Base-by-base conservation (phyloP, 2,797 vertebrate genomes). In the Lateolabrax maculatus region DNA sequence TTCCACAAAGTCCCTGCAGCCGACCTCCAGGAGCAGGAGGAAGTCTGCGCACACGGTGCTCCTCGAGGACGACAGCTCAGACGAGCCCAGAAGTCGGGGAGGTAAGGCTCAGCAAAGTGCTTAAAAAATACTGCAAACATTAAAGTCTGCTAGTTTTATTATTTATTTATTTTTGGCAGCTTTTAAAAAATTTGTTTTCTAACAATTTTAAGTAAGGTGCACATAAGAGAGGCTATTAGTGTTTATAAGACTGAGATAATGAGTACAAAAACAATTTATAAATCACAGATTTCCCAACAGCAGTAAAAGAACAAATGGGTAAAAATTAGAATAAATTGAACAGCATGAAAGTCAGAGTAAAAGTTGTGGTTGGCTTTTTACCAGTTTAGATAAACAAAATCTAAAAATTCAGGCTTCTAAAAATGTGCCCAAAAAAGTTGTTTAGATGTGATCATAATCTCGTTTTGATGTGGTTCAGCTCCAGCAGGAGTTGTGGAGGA, bases 1-100 rank as follows among this genome's bases (percentile, higher is more conserved):
- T 6, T 66, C 71, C 0, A 15, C 79, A 0, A 92, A 91, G 69
- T 68, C 80, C 5, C 76, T 84, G 4, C 90, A 83, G 12, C 16
- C 86, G 5, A 64, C 89, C 1, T 92, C 94, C 51, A 93, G 96
- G 87, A 98, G 95, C 84, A 84, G 97, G 49, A 96, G 97, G 89
- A 98, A 98, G 91, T 97, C 97, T 0, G 97, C 95, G 29, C 97
- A 98, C 92, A 96, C 95, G 0, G 96, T 98, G 46, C 91, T 98
- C 4, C 92, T 97, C 27, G 97, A 98, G 77, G 97, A 98, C 16
- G 97, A 97, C 87, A 93, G 95, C 75, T 94, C 92, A 0, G 95
- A 95, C 13, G 95, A 95, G 72, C 90, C 94, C 2, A 19, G 77
- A 0, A 69, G 83, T 31, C 84, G 87, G 61, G 88, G 72, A 86